Evolutionary conservation across 1,140 invertebrate species (phyloP), one percentile per base, ranked within the genome.

Genomic region (Carposina sasakii): DNA sequence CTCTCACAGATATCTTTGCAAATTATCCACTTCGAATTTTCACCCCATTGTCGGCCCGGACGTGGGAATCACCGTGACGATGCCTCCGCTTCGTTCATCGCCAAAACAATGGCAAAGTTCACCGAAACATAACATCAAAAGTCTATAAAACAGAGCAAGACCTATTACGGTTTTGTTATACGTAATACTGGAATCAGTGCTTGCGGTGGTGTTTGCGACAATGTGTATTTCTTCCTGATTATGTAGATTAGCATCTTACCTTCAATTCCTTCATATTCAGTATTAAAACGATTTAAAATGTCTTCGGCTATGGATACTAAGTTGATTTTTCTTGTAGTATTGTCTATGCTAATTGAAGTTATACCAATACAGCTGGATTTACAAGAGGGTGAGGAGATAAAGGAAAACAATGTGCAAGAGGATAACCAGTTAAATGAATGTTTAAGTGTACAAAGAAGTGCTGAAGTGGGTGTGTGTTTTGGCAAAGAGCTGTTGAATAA

Each of bases 401-500:
- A 71, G 40, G 66, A 68, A 3, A 81, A 81, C 48, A 51, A 61
- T 40, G 48, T 76, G 26, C n/a, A n/a, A n/a, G 65, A 75, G 33
- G 53, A 56, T 44, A 63, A 71, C 4, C 48, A 75, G 8, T 57
- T 88, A 20, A 87, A 87, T 54, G 66, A 87, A 52, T 89, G 88
- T 64, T 57, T 88, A n/a, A 81, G 78, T 54, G 70, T 75, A 0
- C 69, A 83, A 52, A 66, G 74, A 44, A 75, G 70, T 48, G 56
- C 66, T 2, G 76, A 82, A 54, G 52, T 88, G 2, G 83, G 85
- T 8, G 74, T 90, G 49, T 93, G 92, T 71, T 77, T 91, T 30
- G 91, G 91, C 9, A 87, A 90, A 4, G 90, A 91, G n/a, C 81
- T 90, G 17, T 56, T 93, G 16, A 87, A 86, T 47, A 87, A 88